Base-by-base conservation (phyloP, 2,113 vertebrate species). In the Callionymus lyra region DNA sequence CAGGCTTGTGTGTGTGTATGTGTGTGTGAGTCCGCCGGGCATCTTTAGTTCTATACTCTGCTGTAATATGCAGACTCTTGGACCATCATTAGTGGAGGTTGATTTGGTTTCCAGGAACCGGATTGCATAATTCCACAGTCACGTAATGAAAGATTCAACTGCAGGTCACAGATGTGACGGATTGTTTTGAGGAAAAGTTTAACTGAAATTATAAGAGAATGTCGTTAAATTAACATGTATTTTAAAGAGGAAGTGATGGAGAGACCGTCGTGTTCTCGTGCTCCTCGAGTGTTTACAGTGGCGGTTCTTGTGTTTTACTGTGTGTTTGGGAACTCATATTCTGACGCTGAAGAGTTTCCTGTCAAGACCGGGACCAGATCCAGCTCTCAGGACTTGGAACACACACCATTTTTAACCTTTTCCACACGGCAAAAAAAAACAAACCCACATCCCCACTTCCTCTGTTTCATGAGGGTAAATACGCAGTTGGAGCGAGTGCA, bases 321-420 rank as follows among this genome's bases (percentile, higher is more conserved):
- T 65, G 51, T 72, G 55, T 76, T 74, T 62, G 63, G 67, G 61
- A 51, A 65, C 54, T 63, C 47, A 37, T 59, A 41, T 59, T 69
- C 64, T 60, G 45, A 59, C 76, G 52, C 54, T 63, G 42, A 61
- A 72, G 54, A 62, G 72, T 79, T 76, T 79, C 76, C 77, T 72
- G 65, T 71, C 55, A 59, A 44, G 59, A 63, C 46, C 49, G 64
- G 74, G 75, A 58, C 32, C 12, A 38, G 47, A 40, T 74, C 72
- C 68, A 75, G 44, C 54, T 53, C 61, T 75, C 52, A 55, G 45
- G 56, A 15, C 36, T 44, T 18, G 52, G 13, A 13, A 39, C 38
- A 41, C 43, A 1, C 44, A 49, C 34, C 43, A 33, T 48, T 44
- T 35, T 27, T 21, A 17, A 55, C 40, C 27, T 44, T 12, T 43